Evolutionary conservation across 1,140 invertebrate species (phyloP).

Genomic region (Bombus difficillimus): DNA sequence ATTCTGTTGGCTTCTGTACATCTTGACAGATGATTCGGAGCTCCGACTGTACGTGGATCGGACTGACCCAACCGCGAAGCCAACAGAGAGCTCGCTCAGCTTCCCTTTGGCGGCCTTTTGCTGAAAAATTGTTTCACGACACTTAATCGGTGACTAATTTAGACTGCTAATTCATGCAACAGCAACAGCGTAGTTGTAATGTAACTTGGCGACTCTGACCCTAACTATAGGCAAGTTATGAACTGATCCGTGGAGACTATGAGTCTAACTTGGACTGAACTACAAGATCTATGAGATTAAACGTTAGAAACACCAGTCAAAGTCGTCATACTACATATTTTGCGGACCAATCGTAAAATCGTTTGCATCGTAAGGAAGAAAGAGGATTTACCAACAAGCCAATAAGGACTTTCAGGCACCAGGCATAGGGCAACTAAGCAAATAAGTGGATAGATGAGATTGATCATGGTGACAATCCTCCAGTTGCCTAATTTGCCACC

Average conservation of each 20-base stretch:
- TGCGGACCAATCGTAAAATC: no score
- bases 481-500: conserved; percentile 87
- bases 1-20: conserved; percentile 68
- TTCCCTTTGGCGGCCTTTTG: conserved; percentile 84
- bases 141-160: no score
- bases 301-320: no score
- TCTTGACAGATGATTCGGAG: conserved; percentile 83
- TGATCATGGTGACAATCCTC: conserved; percentile 87
- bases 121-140: conserved; percentile 66
- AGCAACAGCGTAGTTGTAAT: no score
- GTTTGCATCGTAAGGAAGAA: background rate
- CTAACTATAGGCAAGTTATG: no score
- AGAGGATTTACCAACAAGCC: conserved; percentile 83
- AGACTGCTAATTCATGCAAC: no score
- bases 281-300: no score
- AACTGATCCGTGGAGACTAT: no score
- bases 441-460: conserved; percentile 86
- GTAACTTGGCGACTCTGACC: no score
- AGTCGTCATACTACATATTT: no score
- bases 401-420: conserved; percentile 91
- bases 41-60: conserved; percentile 83
- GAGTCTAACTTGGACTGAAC: no score
- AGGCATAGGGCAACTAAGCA: conserved; percentile 86
- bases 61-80: conserved; percentile 86
- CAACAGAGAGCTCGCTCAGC: conserved; percentile 84